phyloP scores from a whole-genome alignment of 2,888 invertebrate genomes.

The Venusia cambrica region DNA sequence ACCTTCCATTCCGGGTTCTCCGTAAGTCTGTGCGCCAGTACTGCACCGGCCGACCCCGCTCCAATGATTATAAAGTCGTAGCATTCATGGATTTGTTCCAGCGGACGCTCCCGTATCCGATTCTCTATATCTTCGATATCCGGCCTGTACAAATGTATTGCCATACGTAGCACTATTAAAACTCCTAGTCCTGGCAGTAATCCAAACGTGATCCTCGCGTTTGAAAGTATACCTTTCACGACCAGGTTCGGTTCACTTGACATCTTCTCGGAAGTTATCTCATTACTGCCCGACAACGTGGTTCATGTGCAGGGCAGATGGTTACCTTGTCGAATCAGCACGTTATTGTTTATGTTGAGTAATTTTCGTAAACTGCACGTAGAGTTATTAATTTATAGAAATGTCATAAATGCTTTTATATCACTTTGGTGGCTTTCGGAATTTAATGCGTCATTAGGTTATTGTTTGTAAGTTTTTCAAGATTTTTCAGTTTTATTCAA shows the following conservation, averaged over 20 bases:
- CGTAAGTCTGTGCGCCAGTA: slow-evolving; percentile 88
- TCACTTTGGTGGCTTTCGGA: no score
- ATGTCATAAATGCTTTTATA: no score
- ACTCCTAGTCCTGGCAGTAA: slow-evolving; percentile 84
- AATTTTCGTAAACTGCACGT: slow-evolving; percentile 30
- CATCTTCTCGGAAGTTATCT: slow-evolving; percentile 38
- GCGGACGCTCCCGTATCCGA: slow-evolving; percentile 79
- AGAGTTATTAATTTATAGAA: slow-evolving; percentile 20
- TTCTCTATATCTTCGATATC: slow-evolving; percentile 86
- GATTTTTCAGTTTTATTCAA: not conserved
- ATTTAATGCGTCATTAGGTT: no score
- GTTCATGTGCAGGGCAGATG: slow-evolving; percentile 31
- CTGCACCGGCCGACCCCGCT: slow-evolving; percentile 91
- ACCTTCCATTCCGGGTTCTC: slow-evolving; percentile 87
- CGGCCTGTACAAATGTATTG: slow-evolving; percentile 83
- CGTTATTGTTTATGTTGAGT: slow-evolving; percentile 41
- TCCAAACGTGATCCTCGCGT: slow-evolving; percentile 83
- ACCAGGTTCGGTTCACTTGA: slow-evolving; percentile 44
- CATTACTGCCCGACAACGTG: slow-evolving; percentile 22
- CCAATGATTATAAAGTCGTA: slow-evolving; percentile 92
- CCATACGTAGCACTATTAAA: slow-evolving; percentile 82
- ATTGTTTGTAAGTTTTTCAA: no score
- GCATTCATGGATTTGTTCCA: slow-evolving; percentile 76
- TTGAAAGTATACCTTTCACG: slow-evolving; percentile 73
- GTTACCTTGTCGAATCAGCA: slow-evolving; percentile 32